These are phyloP conservation scores for Muricea muricata DNA, from an alignment of 92 coral and sea anemone genomes.

Conservation along the genomic window DNA sequence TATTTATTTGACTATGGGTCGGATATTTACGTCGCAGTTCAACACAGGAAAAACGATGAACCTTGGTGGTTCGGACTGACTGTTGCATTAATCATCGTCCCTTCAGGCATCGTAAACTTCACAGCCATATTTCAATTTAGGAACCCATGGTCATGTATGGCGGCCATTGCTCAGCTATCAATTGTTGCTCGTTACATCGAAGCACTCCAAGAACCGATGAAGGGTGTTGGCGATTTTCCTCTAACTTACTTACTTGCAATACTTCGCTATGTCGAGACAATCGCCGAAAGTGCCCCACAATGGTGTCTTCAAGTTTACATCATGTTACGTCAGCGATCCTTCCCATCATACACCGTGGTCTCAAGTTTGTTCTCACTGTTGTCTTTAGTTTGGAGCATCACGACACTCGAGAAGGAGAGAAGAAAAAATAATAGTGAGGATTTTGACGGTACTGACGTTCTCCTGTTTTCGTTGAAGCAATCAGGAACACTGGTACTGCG, in stretches of 20 bases:
- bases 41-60: background rate
- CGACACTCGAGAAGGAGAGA: background rate
- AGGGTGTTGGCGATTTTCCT: too few relatives aligned
- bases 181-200: background rate
- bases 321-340: slow-evolving; percentile 1
- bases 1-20: background rate
- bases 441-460: background rate
- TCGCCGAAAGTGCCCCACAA: background rate
- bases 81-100: background rate
- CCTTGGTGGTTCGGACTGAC: background rate
- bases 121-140: background rate
- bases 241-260: background rate
- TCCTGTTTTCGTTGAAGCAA: background rate
- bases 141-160: background rate
- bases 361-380: background rate
- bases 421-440: background rate
- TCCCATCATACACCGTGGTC: background rate
- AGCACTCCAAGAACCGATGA: background rate
- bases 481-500: background rate
- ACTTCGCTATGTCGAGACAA: background rate
- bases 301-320: background rate
- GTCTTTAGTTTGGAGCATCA: background rate
- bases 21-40: background rate
- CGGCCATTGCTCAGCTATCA: background rate
- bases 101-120: background rate